Base-by-base conservation (phyloP, 2,113 vertebrate species). In the Heliornis fulica region DNA sequence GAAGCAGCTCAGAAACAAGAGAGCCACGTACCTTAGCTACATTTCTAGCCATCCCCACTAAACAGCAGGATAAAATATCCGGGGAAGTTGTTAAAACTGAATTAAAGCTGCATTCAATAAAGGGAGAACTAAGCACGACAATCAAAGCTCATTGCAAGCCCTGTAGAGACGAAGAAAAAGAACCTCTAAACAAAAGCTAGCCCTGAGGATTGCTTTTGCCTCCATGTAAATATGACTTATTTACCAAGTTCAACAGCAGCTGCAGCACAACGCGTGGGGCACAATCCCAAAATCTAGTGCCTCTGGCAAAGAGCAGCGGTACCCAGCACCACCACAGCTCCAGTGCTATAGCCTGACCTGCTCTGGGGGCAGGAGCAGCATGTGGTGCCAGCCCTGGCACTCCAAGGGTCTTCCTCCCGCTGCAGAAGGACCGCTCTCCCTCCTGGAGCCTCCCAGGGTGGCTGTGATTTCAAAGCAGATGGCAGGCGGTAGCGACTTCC, bases 241-340 rank as follows among this genome's bases (percentile, higher is more conserved):
- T 90, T 70, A 72, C 93, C 40, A 9, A 26, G 46, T 22, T 43
- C 85, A 84, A 31, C 56, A 81, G 84, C 59, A 54, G 83, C 70
- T 21, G 64, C 75, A 63, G 75, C 60, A 10, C 65, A n/a, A 1
- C 5, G 4, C 0, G 16, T 1, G 57, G 76, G 76, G 57, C 57
- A 60, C 72, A 23, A 6, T 1, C 43, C 53, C 74, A 4, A 5
- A 41, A 38, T 3, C 15, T 3, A 1, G 5, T 0, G 43, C 75
- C 23, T 8, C 83, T 28, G 5, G 2, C 45, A 43, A 16, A 5
- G n/a, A 1, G 38, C 13, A 65, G 65, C 2, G 1, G 43, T 4
- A 14, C 46, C n/a, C 50, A 19, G 40, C 78, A 25, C 0, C 0
- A 5, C 25, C 4, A 4, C 5, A 0, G 64, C 74, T 40, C 40